Evolutionary conservation across 2,113 vertebrate genomes (phyloP), one percentile per base, ranked within the genome.

Genomic region (Cebidichthys violaceus): DNA sequence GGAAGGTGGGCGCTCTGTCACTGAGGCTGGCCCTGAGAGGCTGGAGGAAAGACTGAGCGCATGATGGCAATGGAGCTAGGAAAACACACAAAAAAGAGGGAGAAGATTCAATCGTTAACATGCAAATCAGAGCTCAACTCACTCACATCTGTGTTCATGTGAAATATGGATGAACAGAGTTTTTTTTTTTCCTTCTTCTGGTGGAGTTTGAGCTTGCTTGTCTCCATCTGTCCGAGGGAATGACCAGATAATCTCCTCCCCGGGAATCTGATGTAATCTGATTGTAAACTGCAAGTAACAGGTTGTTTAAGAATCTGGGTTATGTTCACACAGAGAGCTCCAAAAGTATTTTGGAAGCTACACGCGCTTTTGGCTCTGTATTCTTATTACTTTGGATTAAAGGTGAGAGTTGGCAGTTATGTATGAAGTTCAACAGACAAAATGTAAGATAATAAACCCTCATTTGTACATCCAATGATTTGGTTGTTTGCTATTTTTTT

Each of bases 1-100:
- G 90, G 88, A 95, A 95, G 87, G 94, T 94, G 76, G 95, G 94
- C 5, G 93, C 87, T 88, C 95, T 92, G 90, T 95, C 94, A 17
- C 74, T 83, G 72, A 94, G 82, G 81, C 90, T 90, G 77, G 89
- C 52, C 79, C 92, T 94, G 83, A 86, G 86, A 1, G 90, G 79
- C 78, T 88, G 93, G 67, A 91, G 85, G 4, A 87, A 82, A 15
- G 89, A 86, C 71, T 88, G 93, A 79, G 85, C 77, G 50, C 93
- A 76, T 79, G 90, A 85, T 1, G 86, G 79, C 69, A 90, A 71
- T 10, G 91, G 77, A 61, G 86, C 94, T 95, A 79, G 33, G n/a
- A 70, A 70, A 9, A 85, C 52, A 55, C n/a, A 82, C 18, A 31
- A 64, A 17, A 31, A 27, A 35, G 24, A 79, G 41, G 75, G 7